Evolutionary conservation across 2,888 invertebrate species (phyloP).

Genomic region (Plusia festucae): DNA sequence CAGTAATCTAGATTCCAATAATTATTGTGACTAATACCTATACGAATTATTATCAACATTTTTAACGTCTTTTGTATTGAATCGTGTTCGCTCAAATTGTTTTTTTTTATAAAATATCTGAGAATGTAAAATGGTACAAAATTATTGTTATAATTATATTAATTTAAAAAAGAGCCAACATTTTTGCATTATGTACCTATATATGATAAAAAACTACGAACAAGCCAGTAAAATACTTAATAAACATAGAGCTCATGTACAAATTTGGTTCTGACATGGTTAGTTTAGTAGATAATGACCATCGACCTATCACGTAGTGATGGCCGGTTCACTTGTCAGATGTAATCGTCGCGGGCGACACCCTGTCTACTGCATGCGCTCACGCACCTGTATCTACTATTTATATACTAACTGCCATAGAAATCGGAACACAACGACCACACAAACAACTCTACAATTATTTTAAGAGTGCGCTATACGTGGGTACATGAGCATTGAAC

Average conservation of each 20-base stretch:
- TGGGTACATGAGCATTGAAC: slow-evolving; percentile 23
- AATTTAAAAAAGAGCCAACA: background rate
- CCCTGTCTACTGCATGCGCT: slow-evolving; percentile 31
- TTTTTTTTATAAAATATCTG: too few relatives aligned
- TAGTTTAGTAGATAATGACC: slow-evolving; percentile 42
- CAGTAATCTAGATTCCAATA: background rate
- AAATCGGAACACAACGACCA: slow-evolving; percentile 30
- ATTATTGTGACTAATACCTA: background rate
- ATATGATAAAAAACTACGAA: too few relatives aligned
- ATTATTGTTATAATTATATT: too few relatives aligned
- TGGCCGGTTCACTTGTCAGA: slow-evolving; percentile 25
- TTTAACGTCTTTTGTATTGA: background rate
- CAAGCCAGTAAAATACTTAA: too few relatives aligned
- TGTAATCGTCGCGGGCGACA: slow-evolving; percentile 41
- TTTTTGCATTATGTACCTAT: background rate
- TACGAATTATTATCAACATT: background rate
- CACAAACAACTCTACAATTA: slow-evolving; percentile 30
- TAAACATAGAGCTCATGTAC: slow-evolving; percentile 2
- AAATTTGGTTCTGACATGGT: slow-evolving; percentile 15
- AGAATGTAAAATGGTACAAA: too few relatives aligned
- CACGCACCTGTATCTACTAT: slow-evolving; percentile 25
- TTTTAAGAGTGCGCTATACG: slow-evolving; percentile 16
- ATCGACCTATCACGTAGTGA: slow-evolving; percentile 71
- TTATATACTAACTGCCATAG: slow-evolving; percentile 34
- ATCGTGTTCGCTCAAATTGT: too few relatives aligned